Conservation (phyloP, 2,113 vertebrate species). For the Delphinapterus leucas region DNA sequence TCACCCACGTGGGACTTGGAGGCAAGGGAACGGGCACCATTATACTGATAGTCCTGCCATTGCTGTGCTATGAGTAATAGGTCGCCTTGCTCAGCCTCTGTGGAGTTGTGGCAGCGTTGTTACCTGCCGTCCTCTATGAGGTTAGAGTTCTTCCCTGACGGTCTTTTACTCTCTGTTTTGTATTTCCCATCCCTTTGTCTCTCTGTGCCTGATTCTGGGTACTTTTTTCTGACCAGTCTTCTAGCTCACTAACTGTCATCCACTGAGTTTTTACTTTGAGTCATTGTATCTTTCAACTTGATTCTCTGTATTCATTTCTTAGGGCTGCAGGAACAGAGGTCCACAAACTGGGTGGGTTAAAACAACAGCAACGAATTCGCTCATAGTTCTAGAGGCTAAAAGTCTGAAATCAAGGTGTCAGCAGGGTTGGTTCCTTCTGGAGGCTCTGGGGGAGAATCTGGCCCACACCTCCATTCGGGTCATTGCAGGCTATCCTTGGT, state of each 20-base stretch:
- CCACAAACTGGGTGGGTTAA: not conserved
- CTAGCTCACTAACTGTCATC: not conserved
- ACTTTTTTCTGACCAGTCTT: not conserved
- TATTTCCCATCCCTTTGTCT: not conserved
- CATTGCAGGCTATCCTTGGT: not conserved
- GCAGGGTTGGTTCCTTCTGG: too few relatives aligned
- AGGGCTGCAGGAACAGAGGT: not conserved
- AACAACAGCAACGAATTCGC: not conserved
- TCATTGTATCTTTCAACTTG: not conserved
- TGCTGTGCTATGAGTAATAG: not conserved
- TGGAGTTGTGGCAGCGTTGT: too few relatives aligned
- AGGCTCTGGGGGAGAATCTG: too few relatives aligned
- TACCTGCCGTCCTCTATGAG: not conserved
- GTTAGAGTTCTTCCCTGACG: not conserved
- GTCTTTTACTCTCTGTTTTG: not conserved
- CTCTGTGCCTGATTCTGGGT: not conserved
- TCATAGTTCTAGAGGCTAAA: too few relatives aligned
- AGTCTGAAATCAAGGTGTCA: too few relatives aligned
- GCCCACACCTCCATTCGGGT: not conserved
- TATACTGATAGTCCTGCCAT: not conserved
- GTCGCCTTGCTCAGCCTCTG: not conserved
- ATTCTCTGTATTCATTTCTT: not conserved
- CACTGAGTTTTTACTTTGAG: not conserved
- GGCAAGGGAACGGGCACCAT: not conserved
- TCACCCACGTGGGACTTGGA: not conserved